Evolutionary conservation across 2,113 vertebrate genomes (phyloP).

Genomic region (Pomatorhinus ruficollis): DNA sequence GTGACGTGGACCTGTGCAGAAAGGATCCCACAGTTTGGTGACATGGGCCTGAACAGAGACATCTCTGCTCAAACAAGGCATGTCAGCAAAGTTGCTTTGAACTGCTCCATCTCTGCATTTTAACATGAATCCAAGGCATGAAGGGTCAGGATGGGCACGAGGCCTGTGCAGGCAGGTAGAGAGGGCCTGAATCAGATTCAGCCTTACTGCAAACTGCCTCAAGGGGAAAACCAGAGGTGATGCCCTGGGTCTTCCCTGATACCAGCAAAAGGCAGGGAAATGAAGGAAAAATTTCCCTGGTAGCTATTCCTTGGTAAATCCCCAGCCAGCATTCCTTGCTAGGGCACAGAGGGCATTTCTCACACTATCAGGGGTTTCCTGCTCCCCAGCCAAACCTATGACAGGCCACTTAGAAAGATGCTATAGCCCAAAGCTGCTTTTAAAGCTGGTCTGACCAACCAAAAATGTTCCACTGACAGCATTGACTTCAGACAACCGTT

Average conservation of each 20-base stretch:
- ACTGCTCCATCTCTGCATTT: not conserved
- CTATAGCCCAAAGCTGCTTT: not conserved
- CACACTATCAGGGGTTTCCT: not conserved
- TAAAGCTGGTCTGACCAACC: not conserved
- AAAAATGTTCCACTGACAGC: not conserved
- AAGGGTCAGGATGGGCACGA: too few species aligned
- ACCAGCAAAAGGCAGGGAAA: not conserved
- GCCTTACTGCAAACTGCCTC: not conserved
- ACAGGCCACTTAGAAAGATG: not conserved
- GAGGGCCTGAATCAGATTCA: not conserved
- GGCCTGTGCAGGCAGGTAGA: not conserved
- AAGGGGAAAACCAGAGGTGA: not conserved
- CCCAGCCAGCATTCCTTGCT: not conserved
- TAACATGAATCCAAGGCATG: accelerated
- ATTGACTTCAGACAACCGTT: not conserved
- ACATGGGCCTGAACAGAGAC: not conserved
- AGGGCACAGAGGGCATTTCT: not conserved
- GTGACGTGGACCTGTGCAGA: not conserved
- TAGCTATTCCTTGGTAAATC: not conserved
- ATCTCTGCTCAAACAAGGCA: not conserved
- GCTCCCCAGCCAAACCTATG: not conserved
- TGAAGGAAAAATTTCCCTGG: not conserved
- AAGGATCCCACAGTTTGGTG: not conserved
- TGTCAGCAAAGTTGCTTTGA: not conserved
- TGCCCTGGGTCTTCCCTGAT: too few species aligned